phyloP scores from a whole-genome alignment of 2,888 invertebrate species.

The Pycnomerus fuliginosus region DNA sequence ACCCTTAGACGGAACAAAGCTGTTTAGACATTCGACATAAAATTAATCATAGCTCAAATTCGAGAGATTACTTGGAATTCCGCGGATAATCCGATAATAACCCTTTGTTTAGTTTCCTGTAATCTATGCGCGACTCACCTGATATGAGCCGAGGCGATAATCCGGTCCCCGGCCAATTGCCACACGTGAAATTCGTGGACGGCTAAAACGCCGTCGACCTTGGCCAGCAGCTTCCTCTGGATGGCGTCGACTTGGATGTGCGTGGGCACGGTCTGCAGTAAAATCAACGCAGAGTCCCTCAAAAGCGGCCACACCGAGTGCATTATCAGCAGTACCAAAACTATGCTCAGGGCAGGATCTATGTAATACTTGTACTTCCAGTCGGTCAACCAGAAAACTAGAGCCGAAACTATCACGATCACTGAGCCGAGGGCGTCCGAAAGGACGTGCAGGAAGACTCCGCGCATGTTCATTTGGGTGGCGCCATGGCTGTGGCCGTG shows the following conservation, averaged over 20 bases:
- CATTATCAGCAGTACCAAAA: constrained; percentile 83
- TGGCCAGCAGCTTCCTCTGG: constrained; percentile 80
- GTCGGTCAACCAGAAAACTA: constrained; percentile 70
- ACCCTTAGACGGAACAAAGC: no score
- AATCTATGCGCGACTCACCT: constrained; percentile 66
- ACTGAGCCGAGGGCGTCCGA: constrained; percentile 96
- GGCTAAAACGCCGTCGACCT: constrained; percentile 91
- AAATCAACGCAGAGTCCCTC: constrained; percentile 90
- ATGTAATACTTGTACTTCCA: constrained; percentile 85
- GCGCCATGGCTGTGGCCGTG: constrained; percentile 56
- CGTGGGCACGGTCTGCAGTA: constrained; percentile 97
- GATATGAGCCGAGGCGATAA: constrained; percentile 96
- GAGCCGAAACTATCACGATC: constrained; percentile 85
- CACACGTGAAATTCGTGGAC: constrained; percentile 99
- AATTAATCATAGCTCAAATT: neutral
- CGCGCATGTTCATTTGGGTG: constrained; percentile 95
- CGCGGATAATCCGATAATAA: constrained; percentile 9
- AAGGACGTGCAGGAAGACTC: constrained; percentile 97
- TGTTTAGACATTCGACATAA: no score
- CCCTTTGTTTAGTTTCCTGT: no score
- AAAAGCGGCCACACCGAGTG: constrained; percentile 90
- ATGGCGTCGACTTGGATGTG: constrained; percentile 95
- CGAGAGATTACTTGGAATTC: neutral
- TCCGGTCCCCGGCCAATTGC: constrained; percentile 95
- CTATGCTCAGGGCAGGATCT: constrained; percentile 90